Evolutionary conservation across 2,797 vertebrate genomes (phyloP).

Genomic region (Typhlichthys subterraneus): DNA sequence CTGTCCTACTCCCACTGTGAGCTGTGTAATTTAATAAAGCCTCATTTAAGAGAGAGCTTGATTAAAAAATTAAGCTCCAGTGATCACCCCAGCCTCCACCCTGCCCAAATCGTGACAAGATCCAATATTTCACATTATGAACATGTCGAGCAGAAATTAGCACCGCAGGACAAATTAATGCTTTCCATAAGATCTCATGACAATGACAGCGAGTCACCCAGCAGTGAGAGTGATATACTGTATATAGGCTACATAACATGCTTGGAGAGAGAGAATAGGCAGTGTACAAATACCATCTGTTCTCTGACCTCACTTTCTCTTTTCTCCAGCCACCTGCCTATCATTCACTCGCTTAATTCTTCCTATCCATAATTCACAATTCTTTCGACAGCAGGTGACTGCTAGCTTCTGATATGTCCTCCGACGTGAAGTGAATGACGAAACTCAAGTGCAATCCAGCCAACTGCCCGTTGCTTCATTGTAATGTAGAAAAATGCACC

Average conservation of each 20-base stretch:
- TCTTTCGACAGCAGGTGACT: slow-evolving; percentile 59
- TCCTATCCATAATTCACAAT: slow-evolving; percentile 68
- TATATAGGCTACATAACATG: slow-evolving; percentile 15
- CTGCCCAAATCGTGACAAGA: slow-evolving; percentile 72
- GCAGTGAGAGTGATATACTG: slow-evolving; percentile 31
- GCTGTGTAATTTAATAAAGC: slow-evolving; percentile 88
- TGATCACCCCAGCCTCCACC: slow-evolving; percentile 71
- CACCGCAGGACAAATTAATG: slow-evolving; percentile 82
- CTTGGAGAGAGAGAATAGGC: background rate
- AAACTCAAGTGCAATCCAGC: slow-evolving; percentile 66
- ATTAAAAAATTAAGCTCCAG: slow-evolving; percentile 86
- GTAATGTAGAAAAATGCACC: slow-evolving; percentile 55
- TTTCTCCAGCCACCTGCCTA: slow-evolving; percentile 45
- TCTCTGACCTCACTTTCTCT: slow-evolving; percentile 18
- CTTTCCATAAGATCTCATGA: slow-evolving; percentile 68
- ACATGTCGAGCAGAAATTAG: slow-evolving; percentile 81
- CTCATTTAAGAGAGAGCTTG: slow-evolving; percentile 83
- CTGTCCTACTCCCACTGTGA: slow-evolving; percentile 76
- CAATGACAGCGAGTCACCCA: slow-evolving; percentile 54
- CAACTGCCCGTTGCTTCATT: slow-evolving; percentile 59
- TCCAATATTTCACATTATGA: slow-evolving; percentile 82
- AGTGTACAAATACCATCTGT: background rate
- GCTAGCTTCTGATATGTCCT: slow-evolving; percentile 55
- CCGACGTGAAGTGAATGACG: slow-evolving; percentile 67
- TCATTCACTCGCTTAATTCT: slow-evolving; percentile 56